Evolutionary conservation across 2,113 vertebrate genomes (phyloP).

Genomic region (Dicrurus megarhynchus): DNA sequence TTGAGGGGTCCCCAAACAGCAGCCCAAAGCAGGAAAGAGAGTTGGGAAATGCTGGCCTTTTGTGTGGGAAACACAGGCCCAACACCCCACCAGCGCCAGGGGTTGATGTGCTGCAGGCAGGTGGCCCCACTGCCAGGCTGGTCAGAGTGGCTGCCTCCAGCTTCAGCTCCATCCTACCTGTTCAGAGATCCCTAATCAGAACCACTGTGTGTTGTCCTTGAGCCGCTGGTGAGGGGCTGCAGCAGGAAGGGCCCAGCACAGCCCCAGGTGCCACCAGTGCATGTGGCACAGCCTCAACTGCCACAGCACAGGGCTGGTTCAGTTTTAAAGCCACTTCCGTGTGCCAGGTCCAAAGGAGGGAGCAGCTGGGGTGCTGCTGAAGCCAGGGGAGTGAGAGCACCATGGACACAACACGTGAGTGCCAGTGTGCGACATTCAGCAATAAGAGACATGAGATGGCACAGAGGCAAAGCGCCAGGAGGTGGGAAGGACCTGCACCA

Average conservation of each 20-base stretch:
- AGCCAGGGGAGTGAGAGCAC: not conserved
- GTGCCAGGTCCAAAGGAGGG: not conserved
- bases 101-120: not conserved
- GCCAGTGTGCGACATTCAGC: not conserved
- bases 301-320: not conserved
- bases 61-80: not conserved
- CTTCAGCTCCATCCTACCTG: not conserved
- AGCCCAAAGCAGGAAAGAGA: not conserved
- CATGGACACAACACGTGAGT: rapidly evolving
- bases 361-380: not conserved
- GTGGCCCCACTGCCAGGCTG: not conserved
- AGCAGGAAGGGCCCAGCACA: not conserved
- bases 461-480: not conserved
- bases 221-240: too few relatives aligned
- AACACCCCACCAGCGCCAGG: not conserved
- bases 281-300: not conserved
- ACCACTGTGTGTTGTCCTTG: not conserved
- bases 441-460: not conserved
- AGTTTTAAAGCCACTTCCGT: not conserved
- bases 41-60: not conserved
- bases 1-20: rapidly evolving
- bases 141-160: not conserved
- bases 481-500: rapidly evolving
- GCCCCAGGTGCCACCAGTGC: not conserved
- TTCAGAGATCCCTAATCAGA: not conserved